A percentile compares a stretch with the other conserved stretches of the same genome.
These are phyloP conservation scores for Scomber colias DNA, from an alignment of 2,113 vertebrate species.

Conservation along the genomic window DNA sequence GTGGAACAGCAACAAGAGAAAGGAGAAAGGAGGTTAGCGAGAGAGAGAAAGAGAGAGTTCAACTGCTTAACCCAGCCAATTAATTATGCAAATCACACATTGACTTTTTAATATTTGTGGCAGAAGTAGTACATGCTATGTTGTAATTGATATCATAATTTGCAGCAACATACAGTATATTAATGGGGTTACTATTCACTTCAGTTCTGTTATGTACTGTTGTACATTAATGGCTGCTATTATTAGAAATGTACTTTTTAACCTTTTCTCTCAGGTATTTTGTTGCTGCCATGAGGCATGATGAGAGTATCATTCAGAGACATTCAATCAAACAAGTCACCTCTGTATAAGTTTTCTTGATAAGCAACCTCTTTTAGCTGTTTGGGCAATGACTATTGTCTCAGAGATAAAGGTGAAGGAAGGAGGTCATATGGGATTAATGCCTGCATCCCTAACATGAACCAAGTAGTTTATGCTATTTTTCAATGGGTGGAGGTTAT, in stretches of 20 bases:
- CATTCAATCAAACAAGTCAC: neutral
- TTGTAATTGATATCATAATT: constrained; percentile 46
- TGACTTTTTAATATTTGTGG: constrained; percentile 48
- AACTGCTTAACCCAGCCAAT: constrained; percentile 22
- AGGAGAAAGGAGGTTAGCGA: neutral
- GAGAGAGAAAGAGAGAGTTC: constrained; percentile 20
- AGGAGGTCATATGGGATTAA: too few species aligned
- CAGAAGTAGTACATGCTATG: constrained; percentile 17
- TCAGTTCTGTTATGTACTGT: neutral
- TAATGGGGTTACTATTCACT: constrained; percentile 14
- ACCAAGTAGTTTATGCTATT: neutral
- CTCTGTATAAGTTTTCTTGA: neutral
- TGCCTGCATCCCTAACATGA: neutral
- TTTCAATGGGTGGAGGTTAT: neutral
- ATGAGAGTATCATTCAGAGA: neutral
- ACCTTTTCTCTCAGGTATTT: neutral
- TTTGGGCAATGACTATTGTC: neutral
- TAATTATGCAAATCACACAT: constrained; percentile 57
- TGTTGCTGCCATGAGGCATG: neutral
- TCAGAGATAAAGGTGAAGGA: neutral
- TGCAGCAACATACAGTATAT: constrained; percentile 34
- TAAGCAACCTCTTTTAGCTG: neutral
- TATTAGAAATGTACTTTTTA: neutral
- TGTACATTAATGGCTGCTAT: neutral
- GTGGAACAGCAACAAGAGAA: neutral